phyloP scores from a whole-genome alignment of 30 jellyfish, hydroid and myxozoan genomes.

The Aurelia aurita complex sp. Pacific region DNA sequence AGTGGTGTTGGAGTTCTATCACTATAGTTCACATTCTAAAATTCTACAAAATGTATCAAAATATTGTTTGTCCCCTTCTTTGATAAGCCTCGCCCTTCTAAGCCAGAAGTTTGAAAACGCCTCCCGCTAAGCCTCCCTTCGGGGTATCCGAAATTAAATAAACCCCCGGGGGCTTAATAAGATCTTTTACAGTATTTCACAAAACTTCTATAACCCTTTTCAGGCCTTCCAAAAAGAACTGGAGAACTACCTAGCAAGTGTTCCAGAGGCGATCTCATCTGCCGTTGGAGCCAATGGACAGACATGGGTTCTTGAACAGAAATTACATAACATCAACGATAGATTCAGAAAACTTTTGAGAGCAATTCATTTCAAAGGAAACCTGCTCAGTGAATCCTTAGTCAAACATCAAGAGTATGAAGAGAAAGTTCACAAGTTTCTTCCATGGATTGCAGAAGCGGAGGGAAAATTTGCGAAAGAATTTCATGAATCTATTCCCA shows the following conservation, averaged over 20 bases:
- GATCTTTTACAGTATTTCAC: no score
- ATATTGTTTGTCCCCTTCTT: no score
- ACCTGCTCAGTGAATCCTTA: constrained; percentile 83
- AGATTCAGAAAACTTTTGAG: constrained; percentile 86
- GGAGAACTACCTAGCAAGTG: constrained; percentile 91
- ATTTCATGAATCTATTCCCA: constrained; percentile 84
- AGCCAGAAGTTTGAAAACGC: no score
- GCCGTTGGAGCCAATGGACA: constrained; percentile 87
- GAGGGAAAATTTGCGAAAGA: constrained; percentile 81
- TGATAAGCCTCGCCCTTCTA: no score
- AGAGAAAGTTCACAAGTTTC: constrained; percentile 73
- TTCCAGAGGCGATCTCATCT: constrained; percentile 89
- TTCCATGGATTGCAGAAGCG: constrained; percentile 94
- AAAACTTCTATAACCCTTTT: background rate
- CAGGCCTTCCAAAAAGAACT: constrained; percentile 96
- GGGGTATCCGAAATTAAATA: no score
- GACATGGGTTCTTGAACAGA: constrained; percentile 98
- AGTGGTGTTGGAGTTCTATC: no score
- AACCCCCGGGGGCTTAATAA: no score
- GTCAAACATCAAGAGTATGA: constrained; percentile 86
- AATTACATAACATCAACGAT: constrained; percentile 90
- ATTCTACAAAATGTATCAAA: no score
- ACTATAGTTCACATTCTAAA: no score
- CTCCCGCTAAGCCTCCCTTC: no score
- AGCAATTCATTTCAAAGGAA: constrained; percentile 86